Evolutionary conservation across 2,797 vertebrate genomes (phyloP).

Genomic region (Gallinago nigripennis): DNA sequence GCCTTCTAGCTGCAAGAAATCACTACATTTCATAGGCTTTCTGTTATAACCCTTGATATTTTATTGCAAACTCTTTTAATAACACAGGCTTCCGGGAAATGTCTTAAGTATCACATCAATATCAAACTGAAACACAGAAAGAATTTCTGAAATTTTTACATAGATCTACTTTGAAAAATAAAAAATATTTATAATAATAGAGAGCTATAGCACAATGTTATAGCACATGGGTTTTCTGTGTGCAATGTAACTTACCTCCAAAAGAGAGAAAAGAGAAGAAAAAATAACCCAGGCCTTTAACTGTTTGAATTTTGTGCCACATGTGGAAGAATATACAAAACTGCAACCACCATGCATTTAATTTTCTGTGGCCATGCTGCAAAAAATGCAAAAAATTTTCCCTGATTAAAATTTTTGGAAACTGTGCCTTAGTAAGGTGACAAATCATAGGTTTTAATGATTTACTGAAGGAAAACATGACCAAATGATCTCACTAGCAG

Average conservation of each 20-base stretch:
- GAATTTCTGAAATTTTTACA: neutral
- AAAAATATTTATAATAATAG: neutral
- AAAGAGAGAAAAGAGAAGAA: neutral
- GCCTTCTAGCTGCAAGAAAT: neutral
- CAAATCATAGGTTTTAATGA: neutral
- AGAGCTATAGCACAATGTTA: neutral
- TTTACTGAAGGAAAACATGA: neutral
- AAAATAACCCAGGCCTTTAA: neutral
- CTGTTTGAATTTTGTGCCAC: neutral
- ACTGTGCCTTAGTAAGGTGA: neutral
- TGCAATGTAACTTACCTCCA: neutral
- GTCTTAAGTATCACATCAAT: neutral
- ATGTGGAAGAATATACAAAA: neutral
- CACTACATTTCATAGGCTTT: neutral
- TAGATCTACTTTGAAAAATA: neutral
- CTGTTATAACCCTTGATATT: neutral
- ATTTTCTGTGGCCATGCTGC: neutral
- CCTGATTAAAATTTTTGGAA: too few relatives aligned
- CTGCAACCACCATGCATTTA: neutral
- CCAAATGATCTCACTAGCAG: neutral
- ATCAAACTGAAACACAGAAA: neutral
- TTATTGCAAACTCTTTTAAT: neutral
- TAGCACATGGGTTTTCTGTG: neutral
- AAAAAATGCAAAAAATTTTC: accelerated
- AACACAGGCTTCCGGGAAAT: neutral